These are phyloP conservation scores for Lasioglossum vierecki DNA, from an alignment of 2,888 invertebrate species.

Conservation along the genomic window DNA sequence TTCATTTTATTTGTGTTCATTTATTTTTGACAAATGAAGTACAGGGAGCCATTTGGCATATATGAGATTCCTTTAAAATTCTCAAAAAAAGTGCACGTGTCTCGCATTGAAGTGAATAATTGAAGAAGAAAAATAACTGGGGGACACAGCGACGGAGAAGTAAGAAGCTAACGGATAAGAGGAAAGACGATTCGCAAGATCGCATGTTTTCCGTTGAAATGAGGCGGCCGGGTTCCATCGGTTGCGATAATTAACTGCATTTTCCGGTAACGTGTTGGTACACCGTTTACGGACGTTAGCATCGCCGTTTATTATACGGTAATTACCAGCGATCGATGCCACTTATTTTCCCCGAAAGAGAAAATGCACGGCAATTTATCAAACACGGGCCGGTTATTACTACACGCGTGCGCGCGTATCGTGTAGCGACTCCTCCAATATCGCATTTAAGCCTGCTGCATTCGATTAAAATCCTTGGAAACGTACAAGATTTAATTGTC, in stretches of 20 bases:
- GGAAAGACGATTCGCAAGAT: background rate
- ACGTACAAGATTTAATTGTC: no score
- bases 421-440: background rate
- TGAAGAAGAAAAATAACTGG: background rate
- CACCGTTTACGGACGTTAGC: background rate
- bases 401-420: background rate
- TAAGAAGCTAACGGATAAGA: background rate
- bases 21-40: no score
- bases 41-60: no score
- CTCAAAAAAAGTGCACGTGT: no score
- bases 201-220: background rate
- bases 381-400: background rate
- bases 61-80: no score
- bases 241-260: background rate
- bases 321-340: background rate
- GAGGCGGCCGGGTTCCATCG: background rate
- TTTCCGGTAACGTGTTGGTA: conserved; percentile 4
- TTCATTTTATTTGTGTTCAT: no score
- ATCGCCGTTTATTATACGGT: conserved; percentile 7
- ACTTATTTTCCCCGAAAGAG: conserved; percentile 5
- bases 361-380: background rate
- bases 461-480: background rate
- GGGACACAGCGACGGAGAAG: background rate
- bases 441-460: background rate
- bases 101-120: background rate